Evolutionary conservation across 1,140 invertebrate genomes (phyloP).

Genomic region (Probaryconus sp.): DNA sequence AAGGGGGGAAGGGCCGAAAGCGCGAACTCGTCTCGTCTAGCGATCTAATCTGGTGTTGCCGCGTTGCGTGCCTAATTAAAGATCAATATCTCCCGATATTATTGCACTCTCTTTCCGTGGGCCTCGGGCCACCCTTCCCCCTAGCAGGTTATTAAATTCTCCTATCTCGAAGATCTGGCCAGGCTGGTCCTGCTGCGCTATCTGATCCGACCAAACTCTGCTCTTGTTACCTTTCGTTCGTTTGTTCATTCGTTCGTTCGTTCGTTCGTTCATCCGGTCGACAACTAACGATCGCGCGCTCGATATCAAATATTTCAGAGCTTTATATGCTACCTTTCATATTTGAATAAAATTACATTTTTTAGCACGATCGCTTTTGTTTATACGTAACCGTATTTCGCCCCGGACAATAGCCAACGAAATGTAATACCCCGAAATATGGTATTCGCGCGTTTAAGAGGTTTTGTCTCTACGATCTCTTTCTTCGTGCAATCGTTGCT

Average conservation of each 20-base stretch:
- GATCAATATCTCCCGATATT: conserved; percentile 78
- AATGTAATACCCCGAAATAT: conserved; percentile 29
- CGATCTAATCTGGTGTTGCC: conserved; percentile 76
- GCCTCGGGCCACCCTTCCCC: conserved; percentile 54
- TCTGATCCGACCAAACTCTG: conserved; percentile 74
- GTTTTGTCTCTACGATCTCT: no score
- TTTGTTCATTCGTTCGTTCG: conserved; percentile 44
- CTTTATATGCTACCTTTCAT: conserved; percentile 51
- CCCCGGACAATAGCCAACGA: conserved; percentile 16
- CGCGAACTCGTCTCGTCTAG: conserved; percentile 69
- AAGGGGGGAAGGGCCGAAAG: conserved; percentile 37
- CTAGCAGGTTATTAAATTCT: conserved; percentile 79
- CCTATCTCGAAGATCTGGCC: conserved; percentile 75
- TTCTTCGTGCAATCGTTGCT: no score
- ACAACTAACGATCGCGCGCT: conserved; percentile 52
- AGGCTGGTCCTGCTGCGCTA: conserved; percentile 72
- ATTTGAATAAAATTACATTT: conserved; percentile 57
- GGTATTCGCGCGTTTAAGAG: no score
- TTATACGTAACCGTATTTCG: conserved; percentile 31
- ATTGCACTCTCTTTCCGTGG: conserved; percentile 70
- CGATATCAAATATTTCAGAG: conserved; percentile 54
- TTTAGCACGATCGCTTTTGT: conserved; percentile 35
- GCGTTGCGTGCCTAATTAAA: conserved; percentile 79
- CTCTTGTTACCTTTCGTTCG: conserved; percentile 71
- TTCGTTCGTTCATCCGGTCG: conserved; percentile 49